A percentile compares a stretch with the other conserved stretches of the same genome.
phyloP scores from a whole-genome alignment of 2,113 vertebrate genomes.

The Nothoprocta perdicaria region DNA sequence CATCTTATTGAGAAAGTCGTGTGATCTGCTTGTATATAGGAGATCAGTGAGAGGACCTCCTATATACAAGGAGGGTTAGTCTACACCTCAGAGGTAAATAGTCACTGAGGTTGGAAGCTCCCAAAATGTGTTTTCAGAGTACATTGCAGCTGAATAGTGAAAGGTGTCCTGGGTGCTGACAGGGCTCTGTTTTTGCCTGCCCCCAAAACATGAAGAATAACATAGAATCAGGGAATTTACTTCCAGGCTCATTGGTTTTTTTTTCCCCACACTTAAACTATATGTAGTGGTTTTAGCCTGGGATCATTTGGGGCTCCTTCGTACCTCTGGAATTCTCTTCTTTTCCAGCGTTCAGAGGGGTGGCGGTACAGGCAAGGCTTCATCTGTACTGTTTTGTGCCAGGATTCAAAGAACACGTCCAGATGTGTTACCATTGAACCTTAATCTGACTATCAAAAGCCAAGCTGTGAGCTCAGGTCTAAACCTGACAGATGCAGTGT shows the following conservation, averaged over 20 bases:
- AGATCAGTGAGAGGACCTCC: not conserved
- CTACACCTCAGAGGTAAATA: fast-evolving
- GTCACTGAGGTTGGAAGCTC: not conserved
- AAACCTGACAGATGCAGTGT: fast-evolving
- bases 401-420: not conserved
- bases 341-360: not conserved
- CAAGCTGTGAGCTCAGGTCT: not conserved
- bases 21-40: fast-evolving
- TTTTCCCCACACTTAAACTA: not conserved
- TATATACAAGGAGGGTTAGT: not conserved
- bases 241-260: not conserved
- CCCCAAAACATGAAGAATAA: not conserved
- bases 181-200: not conserved
- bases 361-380: not conserved
- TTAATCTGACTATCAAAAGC: not conserved
- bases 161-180: not conserved
- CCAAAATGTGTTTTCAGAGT: not conserved
- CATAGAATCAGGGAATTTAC: slow-evolving; percentile 16
- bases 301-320: slow-evolving; percentile 4
- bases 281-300: not conserved
- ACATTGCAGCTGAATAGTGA: not conserved
- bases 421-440: not conserved
- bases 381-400: not conserved
- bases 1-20: not conserved
- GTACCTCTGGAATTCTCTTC: not conserved